Percentiles rank a stretch among this genome's conserved stretches.
Evolutionary conservation across 2,888 invertebrate genomes (phyloP).

Genomic region (Villa cingulata): DNA sequence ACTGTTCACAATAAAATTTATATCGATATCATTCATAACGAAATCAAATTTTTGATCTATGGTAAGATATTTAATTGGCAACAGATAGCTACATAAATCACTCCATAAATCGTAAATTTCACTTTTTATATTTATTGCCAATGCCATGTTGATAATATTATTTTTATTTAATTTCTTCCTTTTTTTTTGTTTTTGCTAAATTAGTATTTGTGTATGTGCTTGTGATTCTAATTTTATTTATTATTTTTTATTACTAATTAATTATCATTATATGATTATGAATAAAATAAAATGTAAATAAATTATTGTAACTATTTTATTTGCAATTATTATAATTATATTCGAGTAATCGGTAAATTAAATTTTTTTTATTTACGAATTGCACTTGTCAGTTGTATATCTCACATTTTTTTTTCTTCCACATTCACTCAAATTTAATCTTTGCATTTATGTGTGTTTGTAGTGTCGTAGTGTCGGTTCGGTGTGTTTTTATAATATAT

Average conservation of each 20-base stretch:
- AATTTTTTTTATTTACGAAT: background rate
- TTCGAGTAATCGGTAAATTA: too few species aligned
- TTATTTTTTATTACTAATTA: too few species aligned
- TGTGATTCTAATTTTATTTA: too few species aligned
- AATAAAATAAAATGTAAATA: too few species aligned
- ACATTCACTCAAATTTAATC: too few species aligned
- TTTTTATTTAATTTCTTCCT: background rate
- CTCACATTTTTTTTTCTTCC: too few species aligned
- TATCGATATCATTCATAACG: conserved; percentile 28
- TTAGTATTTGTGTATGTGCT: background rate
- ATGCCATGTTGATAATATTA: background rate
- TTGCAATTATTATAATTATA: too few species aligned
- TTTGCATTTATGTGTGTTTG: too few species aligned
- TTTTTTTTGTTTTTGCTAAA: background rate
- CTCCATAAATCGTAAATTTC: conserved; percentile 30
- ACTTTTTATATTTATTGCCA: conserved; percentile 26
- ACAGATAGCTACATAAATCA: conserved; percentile 32
- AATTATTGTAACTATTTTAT: too few species aligned
- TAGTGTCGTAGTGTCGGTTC: too few species aligned
- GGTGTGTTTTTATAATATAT: too few species aligned
- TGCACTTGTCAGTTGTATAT: background rate
- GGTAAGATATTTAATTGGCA: conserved; percentile 31
- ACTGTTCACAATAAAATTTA: conserved; percentile 30
- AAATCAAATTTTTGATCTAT: conserved; percentile 28
- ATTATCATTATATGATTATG: too few species aligned